phyloP scores from a whole-genome alignment of 2,113 vertebrate species.

The Colinus virginianus region DNA sequence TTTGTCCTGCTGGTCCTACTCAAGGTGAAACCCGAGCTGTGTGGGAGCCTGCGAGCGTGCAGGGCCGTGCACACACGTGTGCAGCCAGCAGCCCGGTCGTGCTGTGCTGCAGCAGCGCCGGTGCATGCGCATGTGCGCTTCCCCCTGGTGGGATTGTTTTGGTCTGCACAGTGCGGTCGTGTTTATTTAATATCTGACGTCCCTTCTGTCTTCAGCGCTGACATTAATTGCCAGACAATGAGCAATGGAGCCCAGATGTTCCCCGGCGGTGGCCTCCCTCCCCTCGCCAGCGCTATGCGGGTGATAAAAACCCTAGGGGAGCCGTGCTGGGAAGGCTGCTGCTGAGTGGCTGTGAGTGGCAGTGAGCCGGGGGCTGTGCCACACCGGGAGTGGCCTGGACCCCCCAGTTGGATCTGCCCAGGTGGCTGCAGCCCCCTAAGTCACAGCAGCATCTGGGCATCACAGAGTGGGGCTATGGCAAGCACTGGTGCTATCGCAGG shows the following conservation, averaged over 20 bases:
- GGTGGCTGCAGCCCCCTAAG: not conserved
- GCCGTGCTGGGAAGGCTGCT: not conserved
- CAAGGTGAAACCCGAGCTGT: conserved; percentile 54
- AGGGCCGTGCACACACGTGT: conserved; percentile 57
- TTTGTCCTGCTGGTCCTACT: not conserved
- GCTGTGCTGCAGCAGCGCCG: not conserved
- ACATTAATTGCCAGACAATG: conserved; percentile 72
- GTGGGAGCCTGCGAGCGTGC: conserved; percentile 43
- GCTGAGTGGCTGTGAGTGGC: not conserved
- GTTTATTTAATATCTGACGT: conserved; percentile 74
- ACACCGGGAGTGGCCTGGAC: not conserved
- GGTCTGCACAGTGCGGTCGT: conserved; percentile 39
- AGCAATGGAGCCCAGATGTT: conserved; percentile 72
- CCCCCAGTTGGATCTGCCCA: not conserved
- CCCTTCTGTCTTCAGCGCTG: conserved; percentile 69
- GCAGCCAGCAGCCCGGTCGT: not conserved
- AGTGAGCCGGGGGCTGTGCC: rapidly evolving
- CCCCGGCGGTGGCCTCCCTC: conserved; percentile 52
- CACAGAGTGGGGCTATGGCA: rapidly evolving
- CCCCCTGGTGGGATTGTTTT: not conserved
- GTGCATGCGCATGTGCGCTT: not conserved
- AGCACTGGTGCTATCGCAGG: not conserved
- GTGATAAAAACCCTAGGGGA: conserved; percentile 27
- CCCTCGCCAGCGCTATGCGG: not conserved
- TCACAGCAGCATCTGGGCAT: not conserved